Conservation (phyloP, 2,888 invertebrate genomes). For the Syritta pipiens region DNA sequence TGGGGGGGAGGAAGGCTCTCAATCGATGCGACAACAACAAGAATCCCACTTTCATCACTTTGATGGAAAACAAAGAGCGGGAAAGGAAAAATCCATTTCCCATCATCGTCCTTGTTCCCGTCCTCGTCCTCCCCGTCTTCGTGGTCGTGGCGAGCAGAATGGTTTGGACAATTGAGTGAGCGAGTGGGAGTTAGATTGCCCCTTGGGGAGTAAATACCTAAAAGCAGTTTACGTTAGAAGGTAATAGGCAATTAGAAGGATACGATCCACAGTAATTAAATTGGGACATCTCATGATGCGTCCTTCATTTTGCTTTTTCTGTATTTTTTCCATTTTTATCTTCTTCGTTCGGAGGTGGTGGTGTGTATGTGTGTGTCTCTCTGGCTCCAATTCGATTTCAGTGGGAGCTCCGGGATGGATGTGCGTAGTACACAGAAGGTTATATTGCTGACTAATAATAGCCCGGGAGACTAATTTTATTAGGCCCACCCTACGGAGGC, state of each 20-base stretch:
- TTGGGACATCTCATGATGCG: slow-evolving; percentile 75
- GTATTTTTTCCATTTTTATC: neutral
- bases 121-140: neutral
- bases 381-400: slow-evolving; percentile 58
- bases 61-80: slow-evolving; percentile 47
- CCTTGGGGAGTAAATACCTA: slow-evolving; percentile 65
- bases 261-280: slow-evolving; percentile 79
- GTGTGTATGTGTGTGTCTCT: slow-evolving; percentile 30
- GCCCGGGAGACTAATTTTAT: slow-evolving; percentile 63
- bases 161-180: slow-evolving; percentile 41
- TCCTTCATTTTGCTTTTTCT: slow-evolving; percentile 45
- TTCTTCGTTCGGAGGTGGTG: neutral
- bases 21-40: slow-evolving; percentile 2
- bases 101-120: slow-evolving; percentile 38
- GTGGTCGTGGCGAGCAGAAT: neutral
- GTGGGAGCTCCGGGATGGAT: slow-evolving; percentile 7
- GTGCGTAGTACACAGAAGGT: slow-evolving; percentile 49
- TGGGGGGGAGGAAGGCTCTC: slow-evolving; percentile 10
- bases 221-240: slow-evolving; percentile 69
- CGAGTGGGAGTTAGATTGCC: slow-evolving; percentile 44
- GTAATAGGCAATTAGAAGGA: slow-evolving; percentile 79
- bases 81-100: slow-evolving; percentile 43
- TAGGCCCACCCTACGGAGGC: slow-evolving; percentile 18
- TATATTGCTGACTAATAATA: slow-evolving; percentile 64
- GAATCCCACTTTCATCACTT: slow-evolving; percentile 58